phyloP scores from a whole-genome alignment of 1,140 invertebrate species.

The Melipona quadrifasciata region DNA sequence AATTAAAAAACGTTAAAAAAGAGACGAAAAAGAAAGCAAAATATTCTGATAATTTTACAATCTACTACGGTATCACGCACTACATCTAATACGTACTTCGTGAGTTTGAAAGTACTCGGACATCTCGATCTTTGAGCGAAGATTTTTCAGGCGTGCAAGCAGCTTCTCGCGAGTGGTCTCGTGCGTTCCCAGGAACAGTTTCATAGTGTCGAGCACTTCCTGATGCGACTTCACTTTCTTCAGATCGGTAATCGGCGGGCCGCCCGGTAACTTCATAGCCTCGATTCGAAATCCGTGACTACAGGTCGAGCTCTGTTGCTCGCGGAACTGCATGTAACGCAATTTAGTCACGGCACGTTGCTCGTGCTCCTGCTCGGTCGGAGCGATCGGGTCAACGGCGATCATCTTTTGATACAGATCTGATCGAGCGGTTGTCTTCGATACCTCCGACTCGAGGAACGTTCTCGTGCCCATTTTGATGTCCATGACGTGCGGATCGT shows the following conservation, averaged over 20 bases:
- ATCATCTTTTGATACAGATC: constrained; percentile 97
- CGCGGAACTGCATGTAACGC: constrained; percentile 97
- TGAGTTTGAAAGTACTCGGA: constrained; percentile 94
- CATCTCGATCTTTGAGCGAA: constrained; percentile 90
- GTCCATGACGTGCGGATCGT: constrained; percentile 94
- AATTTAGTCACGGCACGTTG: constrained; percentile 93
- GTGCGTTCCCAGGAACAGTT: constrained; percentile 88
- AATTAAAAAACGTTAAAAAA: too few species aligned
- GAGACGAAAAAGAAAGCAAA: not conserved
- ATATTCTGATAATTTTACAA: not conserved
- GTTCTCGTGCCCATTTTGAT: constrained; percentile 96
- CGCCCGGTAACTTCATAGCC: constrained; percentile 93
- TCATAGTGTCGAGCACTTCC: constrained; percentile 91
- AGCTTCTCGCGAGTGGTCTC: constrained; percentile 87
- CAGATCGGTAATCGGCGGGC: constrained; percentile 88
- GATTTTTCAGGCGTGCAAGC: constrained; percentile 88
- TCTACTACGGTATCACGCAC: too few species aligned
- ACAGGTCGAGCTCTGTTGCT: constrained; percentile 95
- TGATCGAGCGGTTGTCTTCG: constrained; percentile 88
- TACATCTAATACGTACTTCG: constrained; percentile 86
- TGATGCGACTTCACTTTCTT: constrained; percentile 89
- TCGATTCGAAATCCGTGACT: constrained; percentile 97
- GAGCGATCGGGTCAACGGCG: constrained; percentile 93
- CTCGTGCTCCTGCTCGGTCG: constrained; percentile 91
- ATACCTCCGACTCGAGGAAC: constrained; percentile 96